Evolutionary conservation across 2,888 invertebrate species (phyloP).

Genomic region (Thumatha senex): DNA sequence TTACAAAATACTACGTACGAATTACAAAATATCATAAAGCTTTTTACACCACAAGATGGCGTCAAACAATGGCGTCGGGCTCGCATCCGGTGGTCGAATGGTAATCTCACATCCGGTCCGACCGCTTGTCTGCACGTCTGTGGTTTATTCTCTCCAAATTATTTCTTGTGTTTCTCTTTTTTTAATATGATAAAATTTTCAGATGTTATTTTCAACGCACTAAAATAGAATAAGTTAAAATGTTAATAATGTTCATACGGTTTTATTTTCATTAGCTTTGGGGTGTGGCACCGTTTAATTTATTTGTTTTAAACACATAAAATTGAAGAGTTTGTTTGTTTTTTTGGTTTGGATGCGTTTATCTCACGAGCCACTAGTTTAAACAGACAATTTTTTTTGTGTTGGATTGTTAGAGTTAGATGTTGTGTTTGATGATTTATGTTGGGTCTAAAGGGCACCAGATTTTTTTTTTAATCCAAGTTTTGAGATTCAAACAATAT

Average conservation of each 20-base stretch:
- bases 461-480: too few species aligned
- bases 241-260: too few species aligned
- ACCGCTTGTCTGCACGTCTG: conserved; percentile 29
- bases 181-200: background rate
- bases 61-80: conserved; percentile 64
- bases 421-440: too few species aligned
- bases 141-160: conserved; percentile 33
- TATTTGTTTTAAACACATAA: background rate
- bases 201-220: background rate
- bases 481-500: too few species aligned
- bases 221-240: too few species aligned
- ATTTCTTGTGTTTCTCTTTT: conserved; percentile 24
- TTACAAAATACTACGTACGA: conserved; percentile 1
- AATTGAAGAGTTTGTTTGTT: background rate
- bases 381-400: background rate
- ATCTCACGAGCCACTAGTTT: background rate
- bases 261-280: too few species aligned
- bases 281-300: too few species aligned
- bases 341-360: background rate
- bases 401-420: too few species aligned
- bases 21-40: conserved; percentile 28
- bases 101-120: conserved; percentile 61
- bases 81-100: conserved; percentile 69
- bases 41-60: conserved; percentile 61
- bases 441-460: too few species aligned